phyloP scores from a whole-genome alignment of 2,888 invertebrate genomes.

The Cryptocephalus moraei region DNA sequence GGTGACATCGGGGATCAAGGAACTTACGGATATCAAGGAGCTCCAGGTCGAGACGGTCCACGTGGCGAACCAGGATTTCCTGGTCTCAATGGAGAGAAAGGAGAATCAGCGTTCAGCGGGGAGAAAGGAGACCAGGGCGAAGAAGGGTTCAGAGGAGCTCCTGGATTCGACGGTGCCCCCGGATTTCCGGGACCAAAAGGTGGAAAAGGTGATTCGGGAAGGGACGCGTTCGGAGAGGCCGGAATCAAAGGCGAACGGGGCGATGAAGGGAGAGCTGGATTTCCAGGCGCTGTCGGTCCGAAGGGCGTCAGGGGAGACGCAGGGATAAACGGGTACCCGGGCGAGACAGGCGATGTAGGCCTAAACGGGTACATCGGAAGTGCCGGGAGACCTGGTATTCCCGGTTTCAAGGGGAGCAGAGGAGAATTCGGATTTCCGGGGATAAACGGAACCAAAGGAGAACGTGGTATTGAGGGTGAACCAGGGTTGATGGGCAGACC shows the following conservation, averaged over 20 bases:
- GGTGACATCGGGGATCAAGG: slow-evolving; percentile 42
- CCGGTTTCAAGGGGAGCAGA: slow-evolving; percentile 43
- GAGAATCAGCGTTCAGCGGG: slow-evolving; percentile 53
- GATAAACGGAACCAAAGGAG: slow-evolving; percentile 45
- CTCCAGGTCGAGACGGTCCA: slow-evolving; percentile 11
- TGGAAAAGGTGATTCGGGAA: slow-evolving; percentile 29
- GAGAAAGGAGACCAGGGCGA: slow-evolving; percentile 31
- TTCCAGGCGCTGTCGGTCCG: slow-evolving; percentile 49
- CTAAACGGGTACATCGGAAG: slow-evolving; percentile 42
- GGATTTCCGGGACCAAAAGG: slow-evolving; percentile 36
- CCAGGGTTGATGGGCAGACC: slow-evolving; percentile 50
- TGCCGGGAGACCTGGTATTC: slow-evolving; percentile 41
- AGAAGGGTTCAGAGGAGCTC: slow-evolving; percentile 20
- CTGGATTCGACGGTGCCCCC: slow-evolving; percentile 20
- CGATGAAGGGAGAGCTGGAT: slow-evolving; percentile 45
- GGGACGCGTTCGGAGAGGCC: slow-evolving; percentile 45
- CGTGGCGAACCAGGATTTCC: slow-evolving; percentile 33
- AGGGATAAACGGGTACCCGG: slow-evolving; percentile 40
- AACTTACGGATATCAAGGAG: slow-evolving; percentile 17
- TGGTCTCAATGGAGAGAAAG: slow-evolving; percentile 36
- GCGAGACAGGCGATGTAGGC: slow-evolving; percentile 40
- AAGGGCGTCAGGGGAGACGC: slow-evolving; percentile 51
- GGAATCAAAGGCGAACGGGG: slow-evolving; percentile 44
- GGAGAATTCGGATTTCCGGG: slow-evolving; percentile 38
- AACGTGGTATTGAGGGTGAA: slow-evolving; percentile 66